Conservation (phyloP, 2,113 vertebrate genomes). For the Vicugna pacos region DNA sequence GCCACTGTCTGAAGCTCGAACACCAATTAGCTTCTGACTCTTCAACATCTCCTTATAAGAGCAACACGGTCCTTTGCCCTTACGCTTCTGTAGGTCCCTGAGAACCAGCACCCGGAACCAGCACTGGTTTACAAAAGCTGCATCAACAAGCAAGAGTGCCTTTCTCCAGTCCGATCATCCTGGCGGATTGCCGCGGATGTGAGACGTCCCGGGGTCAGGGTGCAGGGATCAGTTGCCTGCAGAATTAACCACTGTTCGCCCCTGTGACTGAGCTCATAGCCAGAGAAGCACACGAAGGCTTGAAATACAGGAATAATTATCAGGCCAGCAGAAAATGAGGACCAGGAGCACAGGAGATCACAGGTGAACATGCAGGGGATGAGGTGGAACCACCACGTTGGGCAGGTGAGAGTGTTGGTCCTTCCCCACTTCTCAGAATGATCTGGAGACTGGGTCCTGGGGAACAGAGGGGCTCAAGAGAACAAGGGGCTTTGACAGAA, state of each 20-base stretch:
- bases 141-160: neutral
- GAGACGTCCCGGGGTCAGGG: neutral
- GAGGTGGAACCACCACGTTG: neutral
- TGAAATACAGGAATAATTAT: neutral
- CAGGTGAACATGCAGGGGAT: neutral
- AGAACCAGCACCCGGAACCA: neutral
- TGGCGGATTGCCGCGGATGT: rapidly evolving
- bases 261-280: neutral
- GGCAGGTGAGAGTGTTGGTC: neutral
- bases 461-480: neutral
- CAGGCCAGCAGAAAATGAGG: neutral
- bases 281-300: neutral
- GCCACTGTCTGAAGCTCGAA: too few relatives aligned
- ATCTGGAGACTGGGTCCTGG: neutral
- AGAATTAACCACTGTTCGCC: neutral
- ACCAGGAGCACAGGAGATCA: neutral
- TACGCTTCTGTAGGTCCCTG: neutral
- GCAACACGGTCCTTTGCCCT: neutral
- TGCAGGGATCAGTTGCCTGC: neutral
- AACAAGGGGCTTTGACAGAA: neutral
- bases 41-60: constrained; percentile 39
- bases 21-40: constrained; percentile 29
- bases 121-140: neutral
- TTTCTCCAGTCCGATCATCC: neutral
- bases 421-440: neutral